Conservation (phyloP, 1,140 invertebrate species). For the Plectus sambesii region DNA sequence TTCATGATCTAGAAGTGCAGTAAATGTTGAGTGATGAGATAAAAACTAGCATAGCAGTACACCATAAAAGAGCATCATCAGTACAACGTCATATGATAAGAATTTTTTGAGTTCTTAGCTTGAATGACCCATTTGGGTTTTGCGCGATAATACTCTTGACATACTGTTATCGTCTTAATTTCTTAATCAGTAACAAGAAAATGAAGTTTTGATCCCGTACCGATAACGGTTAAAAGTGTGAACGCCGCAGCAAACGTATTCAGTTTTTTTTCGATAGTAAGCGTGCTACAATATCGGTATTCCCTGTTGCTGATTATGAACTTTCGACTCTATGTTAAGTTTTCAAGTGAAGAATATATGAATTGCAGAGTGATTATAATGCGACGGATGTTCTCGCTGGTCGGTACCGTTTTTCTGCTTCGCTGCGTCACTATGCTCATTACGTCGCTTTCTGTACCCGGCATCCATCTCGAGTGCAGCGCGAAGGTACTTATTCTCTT, state of each 20-base stretch:
- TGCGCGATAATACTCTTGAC: neutral
- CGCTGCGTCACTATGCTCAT: conserved; percentile 97
- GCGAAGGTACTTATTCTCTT: conserved; percentile 57
- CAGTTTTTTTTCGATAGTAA: too few species aligned
- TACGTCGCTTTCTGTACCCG: conserved; percentile 90
- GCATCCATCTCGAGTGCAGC: conserved; percentile 82
- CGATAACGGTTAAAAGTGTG: too few species aligned
- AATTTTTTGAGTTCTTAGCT: conserved; percentile 1
- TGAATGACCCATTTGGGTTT: neutral
- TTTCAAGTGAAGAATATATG: neutral
- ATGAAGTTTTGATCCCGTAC: too few species aligned
- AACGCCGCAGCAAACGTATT: too few species aligned
- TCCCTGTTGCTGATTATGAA: too few species aligned
- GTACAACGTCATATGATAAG: too few species aligned
- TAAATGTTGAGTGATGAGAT: too few species aligned
- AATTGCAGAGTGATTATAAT: conserved; percentile 78
- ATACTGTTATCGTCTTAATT: neutral
- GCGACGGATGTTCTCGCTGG: conserved; percentile 81
- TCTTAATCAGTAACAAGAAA: conserved; percentile 1
- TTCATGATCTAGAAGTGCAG: too few species aligned
- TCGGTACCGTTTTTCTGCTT: conserved; percentile 88
- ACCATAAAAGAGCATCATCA: too few species aligned
- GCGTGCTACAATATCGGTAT: too few species aligned
- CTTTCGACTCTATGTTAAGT: too few species aligned
- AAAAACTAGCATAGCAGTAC: too few species aligned